Evolutionary conservation across 2,797 vertebrate genomes (phyloP).

Genomic region (Potorous gilbertii): DNA sequence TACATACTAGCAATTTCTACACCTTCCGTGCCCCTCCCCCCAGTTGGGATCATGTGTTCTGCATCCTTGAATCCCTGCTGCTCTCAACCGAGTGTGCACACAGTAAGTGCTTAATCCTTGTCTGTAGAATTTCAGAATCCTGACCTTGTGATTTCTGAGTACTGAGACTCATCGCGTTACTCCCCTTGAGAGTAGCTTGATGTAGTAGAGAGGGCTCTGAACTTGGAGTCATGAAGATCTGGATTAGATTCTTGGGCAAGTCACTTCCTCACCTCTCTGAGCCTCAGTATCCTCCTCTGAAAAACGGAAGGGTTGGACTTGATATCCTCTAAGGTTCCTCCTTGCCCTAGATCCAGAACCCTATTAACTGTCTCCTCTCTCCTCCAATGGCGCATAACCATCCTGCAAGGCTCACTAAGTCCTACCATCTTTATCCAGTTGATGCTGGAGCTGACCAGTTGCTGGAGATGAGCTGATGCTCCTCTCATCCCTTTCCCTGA

Average conservation of each 20-base stretch:
- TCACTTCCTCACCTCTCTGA: background rate
- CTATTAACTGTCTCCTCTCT: background rate
- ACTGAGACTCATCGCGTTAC: background rate
- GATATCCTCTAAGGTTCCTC: background rate
- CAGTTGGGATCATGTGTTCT: background rate
- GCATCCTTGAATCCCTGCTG: no score
- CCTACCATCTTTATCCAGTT: background rate
- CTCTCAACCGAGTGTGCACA: background rate
- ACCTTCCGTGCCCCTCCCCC: background rate
- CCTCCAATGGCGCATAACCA: background rate
- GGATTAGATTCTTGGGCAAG: background rate
- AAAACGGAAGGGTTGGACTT: background rate
- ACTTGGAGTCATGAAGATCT: background rate
- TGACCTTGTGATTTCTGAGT: background rate
- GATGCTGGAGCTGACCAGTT: background rate
- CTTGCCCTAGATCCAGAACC: background rate
- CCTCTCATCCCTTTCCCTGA: background rate
- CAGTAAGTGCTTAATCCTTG: background rate
- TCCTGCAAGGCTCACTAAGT: background rate
- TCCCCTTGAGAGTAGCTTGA: background rate
- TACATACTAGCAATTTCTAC: background rate
- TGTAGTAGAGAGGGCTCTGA: background rate
- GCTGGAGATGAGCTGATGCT: background rate
- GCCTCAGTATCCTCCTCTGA: background rate
- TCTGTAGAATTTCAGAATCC: background rate